A percentile compares a stretch with the other conserved stretches of the same genome.
Evolutionary conservation across 2,888 invertebrate genomes (phyloP).

Genomic region (Ariolimax columbianus): DNA sequence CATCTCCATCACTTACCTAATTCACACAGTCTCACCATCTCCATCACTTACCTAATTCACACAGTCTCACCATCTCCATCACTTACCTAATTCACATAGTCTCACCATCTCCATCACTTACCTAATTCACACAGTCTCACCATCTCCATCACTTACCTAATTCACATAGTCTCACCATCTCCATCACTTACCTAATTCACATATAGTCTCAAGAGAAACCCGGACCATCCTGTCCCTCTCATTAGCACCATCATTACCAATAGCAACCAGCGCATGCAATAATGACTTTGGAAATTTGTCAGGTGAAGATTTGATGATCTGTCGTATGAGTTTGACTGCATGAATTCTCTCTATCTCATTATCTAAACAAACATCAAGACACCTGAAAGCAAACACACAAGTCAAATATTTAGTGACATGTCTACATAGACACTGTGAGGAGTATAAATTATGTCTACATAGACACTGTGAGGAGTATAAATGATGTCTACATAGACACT

Average conservation of each 20-base stretch:
- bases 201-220: slow-evolving; percentile 90
- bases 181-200: slow-evolving; percentile 86
- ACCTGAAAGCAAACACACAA: slow-evolving; percentile 81
- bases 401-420: too few relatives aligned
- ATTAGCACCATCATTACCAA: slow-evolving; percentile 88
- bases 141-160: not conserved
- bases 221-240: slow-evolving; percentile 90
- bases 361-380: slow-evolving; percentile 91
- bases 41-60: slow-evolving; percentile 90
- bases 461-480: too few relatives aligned
- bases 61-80: slow-evolving; percentile 86
- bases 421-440: too few relatives aligned
- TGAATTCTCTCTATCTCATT: slow-evolving; percentile 91
- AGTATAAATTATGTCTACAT: too few relatives aligned
- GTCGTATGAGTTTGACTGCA: slow-evolving; percentile 90
- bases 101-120: slow-evolving; percentile 86
- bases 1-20: slow-evolving; percentile 83
- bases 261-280: slow-evolving; percentile 88
- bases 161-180: not conserved
- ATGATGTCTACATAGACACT: too few relatives aligned
- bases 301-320: slow-evolving; percentile 84
- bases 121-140: not conserved
- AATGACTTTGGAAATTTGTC: slow-evolving; percentile 86
- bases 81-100: slow-evolving; percentile 77
- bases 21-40: slow-evolving; percentile 89